phyloP scores from a whole-genome alignment of 2,888 invertebrate species.

The Conistra vaccinii region DNA sequence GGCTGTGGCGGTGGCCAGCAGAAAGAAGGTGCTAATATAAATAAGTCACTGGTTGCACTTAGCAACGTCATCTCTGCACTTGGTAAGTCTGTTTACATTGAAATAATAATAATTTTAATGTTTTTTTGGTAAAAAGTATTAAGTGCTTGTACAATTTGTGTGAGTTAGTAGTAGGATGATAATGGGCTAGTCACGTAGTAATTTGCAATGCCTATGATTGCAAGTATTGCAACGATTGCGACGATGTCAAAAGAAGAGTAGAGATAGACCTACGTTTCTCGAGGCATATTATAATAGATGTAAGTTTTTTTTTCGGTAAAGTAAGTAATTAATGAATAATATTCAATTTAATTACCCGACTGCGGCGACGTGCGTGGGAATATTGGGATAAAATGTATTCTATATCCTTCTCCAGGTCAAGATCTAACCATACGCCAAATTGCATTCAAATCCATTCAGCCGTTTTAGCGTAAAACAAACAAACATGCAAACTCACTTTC shows the following conservation, averaged over 20 bases:
- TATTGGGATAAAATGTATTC: no score
- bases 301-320: neutral
- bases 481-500: no score
- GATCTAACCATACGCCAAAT: no score
- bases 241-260: neutral
- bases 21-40: constrained; percentile 93
- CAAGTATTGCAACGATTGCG: neutral
- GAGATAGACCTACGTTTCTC: neutral
- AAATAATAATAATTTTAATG: neutral
- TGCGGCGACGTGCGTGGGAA: no score
- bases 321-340: neutral
- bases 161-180: neutral
- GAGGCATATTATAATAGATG: neutral
- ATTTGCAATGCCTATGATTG: neutral
- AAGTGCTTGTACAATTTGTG: neutral
- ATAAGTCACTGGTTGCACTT: constrained; percentile 95
- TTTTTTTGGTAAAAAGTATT: neutral
- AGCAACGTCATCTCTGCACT: constrained; percentile 95
- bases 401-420: no score
- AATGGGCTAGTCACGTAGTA: constrained; percentile 4
- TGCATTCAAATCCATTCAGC: no score
- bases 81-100: constrained; percentile 85
- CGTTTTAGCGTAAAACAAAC: no score
- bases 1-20: constrained; percentile 93
- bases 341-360: neutral